Conservation (phyloP, 2,797 vertebrate genomes). For the Cyclura pinguis region DNA sequence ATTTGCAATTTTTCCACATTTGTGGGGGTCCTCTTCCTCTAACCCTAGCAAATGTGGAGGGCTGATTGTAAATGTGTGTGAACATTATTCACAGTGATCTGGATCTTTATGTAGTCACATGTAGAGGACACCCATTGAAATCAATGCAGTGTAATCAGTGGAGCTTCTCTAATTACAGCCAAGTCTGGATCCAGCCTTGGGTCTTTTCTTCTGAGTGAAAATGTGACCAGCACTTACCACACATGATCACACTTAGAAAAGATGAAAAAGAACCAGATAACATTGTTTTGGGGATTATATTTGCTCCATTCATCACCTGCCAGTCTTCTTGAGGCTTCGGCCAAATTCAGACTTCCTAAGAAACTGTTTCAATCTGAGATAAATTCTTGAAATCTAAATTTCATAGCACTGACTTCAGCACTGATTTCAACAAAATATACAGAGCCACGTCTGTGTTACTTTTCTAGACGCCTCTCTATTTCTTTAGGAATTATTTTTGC, state of each 20-base stretch:
- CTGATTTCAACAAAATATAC: constrained; percentile 31
- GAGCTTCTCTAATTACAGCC: background rate
- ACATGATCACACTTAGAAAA: background rate
- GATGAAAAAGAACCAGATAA: background rate
- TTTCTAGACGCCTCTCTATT: background rate
- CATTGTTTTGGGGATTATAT: background rate
- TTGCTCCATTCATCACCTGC: background rate
- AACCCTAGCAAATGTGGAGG: no score
- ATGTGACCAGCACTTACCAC: background rate
- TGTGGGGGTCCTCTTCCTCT: no score
- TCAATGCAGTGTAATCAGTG: background rate
- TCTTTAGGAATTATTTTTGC: constrained; percentile 8
- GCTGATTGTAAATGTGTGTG: background rate
- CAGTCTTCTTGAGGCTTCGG: constrained; percentile 14
- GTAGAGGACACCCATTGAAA: background rate
- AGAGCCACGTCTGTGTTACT: background rate
- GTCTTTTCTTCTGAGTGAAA: background rate
- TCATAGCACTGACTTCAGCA: background rate
- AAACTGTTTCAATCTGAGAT: constrained; percentile 58
- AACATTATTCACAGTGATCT: background rate
- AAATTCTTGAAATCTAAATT: constrained; percentile 58
- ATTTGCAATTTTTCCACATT: no score
- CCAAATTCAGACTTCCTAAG: constrained; percentile 40
- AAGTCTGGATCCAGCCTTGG: background rate
- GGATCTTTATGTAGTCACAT: background rate